Evolutionary conservation across 2,797 vertebrate species (phyloP), one percentile per base, ranked within the genome.

Genomic region (Hapalemur alaotrensis): DNA sequence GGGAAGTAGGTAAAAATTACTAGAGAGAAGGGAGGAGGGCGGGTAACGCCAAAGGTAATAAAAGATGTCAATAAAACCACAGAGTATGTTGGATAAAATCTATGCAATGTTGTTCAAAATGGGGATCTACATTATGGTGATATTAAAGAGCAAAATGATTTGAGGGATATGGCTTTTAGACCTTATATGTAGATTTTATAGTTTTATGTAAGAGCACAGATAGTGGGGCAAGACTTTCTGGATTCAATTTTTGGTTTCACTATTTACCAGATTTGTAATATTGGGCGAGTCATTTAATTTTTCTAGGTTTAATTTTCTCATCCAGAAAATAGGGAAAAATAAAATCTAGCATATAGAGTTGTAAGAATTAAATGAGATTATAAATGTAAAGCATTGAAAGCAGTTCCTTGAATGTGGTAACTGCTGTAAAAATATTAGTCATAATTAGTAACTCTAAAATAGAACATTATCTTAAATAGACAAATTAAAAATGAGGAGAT

Each of bases 1-100:
- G 80, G 84, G 95, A 96, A 94, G 76, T 78, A 93, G 94, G 86
- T 95, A 97, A 96, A 97, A 96, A 97, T 96, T 97, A 96, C 94
- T 75, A 94, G 96, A 80, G 63, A 80, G 78, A 32, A 91, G 63
- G 76, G 54, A 90, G 69, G 54, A 54, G 22, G 32, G 5, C 14
- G 30, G 25, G 82, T 41, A 30, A 84, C 10, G 59, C 61, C 73
- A 89, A 92, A 87, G n/a, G 41, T 32, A 87, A 69, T 91, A 91
- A 97, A 96, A 89, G 11, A 84, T 63, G 38, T 70, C 75, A 89
- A 78, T 93, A 91, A 96, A 95, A 89, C 28, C 28, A 82, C 63
- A 91, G 52, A 76, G 35, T 94, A 48, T 32, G 30, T n/a, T 30
- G 8, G 43, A 59, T 11, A 52, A 63, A 88, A 83, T 46, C 20